Conservation (phyloP, 2,797 vertebrate species). For the Muraenolepis orangiensis region DNA sequence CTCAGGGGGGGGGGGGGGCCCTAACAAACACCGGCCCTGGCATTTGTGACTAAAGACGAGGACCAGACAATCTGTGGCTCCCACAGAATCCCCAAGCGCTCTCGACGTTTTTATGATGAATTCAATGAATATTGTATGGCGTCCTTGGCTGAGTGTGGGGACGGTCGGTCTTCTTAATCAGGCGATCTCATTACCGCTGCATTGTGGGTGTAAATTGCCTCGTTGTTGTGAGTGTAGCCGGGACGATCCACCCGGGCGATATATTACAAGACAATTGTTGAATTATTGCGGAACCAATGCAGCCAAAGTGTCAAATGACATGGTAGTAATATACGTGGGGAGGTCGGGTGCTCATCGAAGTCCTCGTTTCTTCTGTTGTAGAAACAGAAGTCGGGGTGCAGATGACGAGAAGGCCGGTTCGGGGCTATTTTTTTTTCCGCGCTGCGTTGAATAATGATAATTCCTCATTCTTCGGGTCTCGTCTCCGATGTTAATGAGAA, state of each 20-base stretch:
- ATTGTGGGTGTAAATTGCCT: conserved; percentile 72
- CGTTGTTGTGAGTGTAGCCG: conserved; percentile 57
- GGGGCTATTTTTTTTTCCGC: not conserved
- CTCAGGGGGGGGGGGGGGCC: conserved; percentile 51
- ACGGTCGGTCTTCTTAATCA: conserved; percentile 72
- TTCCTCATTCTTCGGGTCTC: not conserved
- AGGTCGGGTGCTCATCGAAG: conserved; percentile 68
- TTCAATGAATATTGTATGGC: conserved; percentile 62
- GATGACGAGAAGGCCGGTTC: conserved; percentile 43
- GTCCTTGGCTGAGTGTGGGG: conserved; percentile 51
- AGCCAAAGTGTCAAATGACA: conserved; percentile 70
- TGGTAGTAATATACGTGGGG: conserved; percentile 68
- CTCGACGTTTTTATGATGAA: conserved; percentile 51
- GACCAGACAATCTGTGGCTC: conserved; percentile 34
- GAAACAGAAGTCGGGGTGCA: conserved; percentile 44
- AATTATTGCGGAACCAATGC: conserved; percentile 74
- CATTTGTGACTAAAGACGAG: conserved; percentile 63
- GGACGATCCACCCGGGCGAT: conserved; percentile 53
- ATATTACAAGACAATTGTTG: conserved; percentile 67
- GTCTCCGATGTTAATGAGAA: conserved; percentile 1
- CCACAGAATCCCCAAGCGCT: not conserved
- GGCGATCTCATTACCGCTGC: conserved; percentile 71
- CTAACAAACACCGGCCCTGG: conserved; percentile 44
- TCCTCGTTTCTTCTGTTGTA: conserved; percentile 45
- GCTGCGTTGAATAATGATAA: not conserved